These are phyloP conservation scores for Morbakka virulenta DNA, from an alignment of 30 jellyfish, hydroid and myxozoan species.

Conservation along the genomic window DNA sequence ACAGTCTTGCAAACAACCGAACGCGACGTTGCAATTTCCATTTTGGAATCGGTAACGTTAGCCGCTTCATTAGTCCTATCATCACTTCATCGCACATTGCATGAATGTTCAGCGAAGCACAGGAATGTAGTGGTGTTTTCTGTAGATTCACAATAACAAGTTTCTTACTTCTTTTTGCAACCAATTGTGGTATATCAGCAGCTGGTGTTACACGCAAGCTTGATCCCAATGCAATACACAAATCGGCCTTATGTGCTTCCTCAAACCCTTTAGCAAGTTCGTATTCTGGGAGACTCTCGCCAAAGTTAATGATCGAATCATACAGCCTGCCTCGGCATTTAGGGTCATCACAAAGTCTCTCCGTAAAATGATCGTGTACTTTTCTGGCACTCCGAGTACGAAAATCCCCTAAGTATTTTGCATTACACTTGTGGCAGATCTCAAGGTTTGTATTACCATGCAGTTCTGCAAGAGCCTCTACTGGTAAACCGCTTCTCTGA, in stretches of 20 bases:
- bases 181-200: constrained; percentile 66
- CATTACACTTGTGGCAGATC: constrained; percentile 61
- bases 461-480: constrained; percentile 63
- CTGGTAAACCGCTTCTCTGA: constrained; percentile 81
- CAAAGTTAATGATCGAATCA: constrained; percentile 84
- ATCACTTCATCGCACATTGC: constrained; percentile 86
- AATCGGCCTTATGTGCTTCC: constrained; percentile 78
- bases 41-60: constrained; percentile 54
- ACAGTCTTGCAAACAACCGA: neutral
- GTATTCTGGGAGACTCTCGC: constrained; percentile 69
- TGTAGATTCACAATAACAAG: constrained; percentile 81
- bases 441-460: constrained; percentile 94
- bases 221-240: constrained; percentile 77
- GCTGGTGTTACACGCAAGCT: constrained; percentile 95
- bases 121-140: constrained; percentile 64
- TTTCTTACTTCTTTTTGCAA: constrained; percentile 40
- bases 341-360: constrained; percentile 62
- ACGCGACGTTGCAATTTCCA: constrained; percentile 75
- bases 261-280: constrained; percentile 41
- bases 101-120: constrained; percentile 47
- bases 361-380: constrained; percentile 83
- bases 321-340: constrained; percentile 60
- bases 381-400: constrained; percentile 65
- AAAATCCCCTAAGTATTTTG: constrained; percentile 74
- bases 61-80: constrained; percentile 63